Evolutionary conservation across 2,113 vertebrate species (phyloP), one percentile per base, ranked within the genome.

Genomic region (Mixornis gularis): DNA sequence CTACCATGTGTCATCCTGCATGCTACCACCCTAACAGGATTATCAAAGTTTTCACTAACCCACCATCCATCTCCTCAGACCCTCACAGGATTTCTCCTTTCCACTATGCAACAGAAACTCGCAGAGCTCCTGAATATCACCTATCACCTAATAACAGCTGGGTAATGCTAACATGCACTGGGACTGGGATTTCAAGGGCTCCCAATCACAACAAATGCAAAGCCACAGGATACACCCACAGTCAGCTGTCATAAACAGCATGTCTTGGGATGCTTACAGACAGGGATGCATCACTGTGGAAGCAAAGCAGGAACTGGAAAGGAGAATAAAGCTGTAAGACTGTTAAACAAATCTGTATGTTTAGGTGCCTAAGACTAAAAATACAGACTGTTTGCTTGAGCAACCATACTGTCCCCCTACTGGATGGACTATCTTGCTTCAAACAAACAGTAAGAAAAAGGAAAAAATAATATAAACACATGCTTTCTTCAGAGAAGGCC

Each of bases 1-100:
- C 13, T 21, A 24, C 22, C 0, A 1, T 0, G 0, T 26, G 69
- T 26, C 21, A 68, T 46, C n/a, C 44, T 36, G n/a, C 6, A 3
- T 10, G 13, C n/a, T 56, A 68, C 18, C 53, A 40, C 12, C 24
- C 6, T 13, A 60, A 30, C 3, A 46, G 24, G n/a, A 81, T 29
- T 80, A 24, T 12, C 32, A 38, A n/a, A 77, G 32, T 38, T 38
- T 38, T 76, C 36, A 34, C 22, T 63, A 68, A 40, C 9, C 19
- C 48, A 55, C 25, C 1, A 4, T 17, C 22, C 46, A 44, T 17
- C 17, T 58, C 27, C 24, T 76, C 21, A 64, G 24, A 72, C 24
- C 43, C 26, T 77, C n/a, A 30, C 0, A 4, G 34, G 27, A 73
- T 24, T 81, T 78, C 48, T 69, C 44, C 30, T 69, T 32, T 25